phyloP scores from a whole-genome alignment of 1,140 invertebrate species.

The Asbolus verrucosus region DNA sequence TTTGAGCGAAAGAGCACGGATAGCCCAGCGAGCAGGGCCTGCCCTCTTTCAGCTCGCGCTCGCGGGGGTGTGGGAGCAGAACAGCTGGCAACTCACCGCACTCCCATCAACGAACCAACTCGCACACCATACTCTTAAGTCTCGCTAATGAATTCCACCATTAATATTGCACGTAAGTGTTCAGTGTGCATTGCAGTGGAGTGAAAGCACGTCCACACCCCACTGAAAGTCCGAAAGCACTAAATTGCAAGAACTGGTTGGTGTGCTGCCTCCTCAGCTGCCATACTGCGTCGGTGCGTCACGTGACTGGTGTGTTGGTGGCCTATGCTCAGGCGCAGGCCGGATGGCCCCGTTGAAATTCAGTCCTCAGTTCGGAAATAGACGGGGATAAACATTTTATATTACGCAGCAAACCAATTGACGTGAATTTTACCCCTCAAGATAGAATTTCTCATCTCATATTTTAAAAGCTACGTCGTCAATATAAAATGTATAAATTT shows the following conservation, averaged over 20 bases:
- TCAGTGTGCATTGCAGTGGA: constrained; percentile 19
- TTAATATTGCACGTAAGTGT: constrained; percentile 28
- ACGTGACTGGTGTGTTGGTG: constrained; percentile 58
- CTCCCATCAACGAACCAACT: background rate
- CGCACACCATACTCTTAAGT: background rate
- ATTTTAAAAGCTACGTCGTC: constrained; percentile 20
- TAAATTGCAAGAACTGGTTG: constrained; percentile 46
- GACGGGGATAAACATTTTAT: constrained; percentile 43
- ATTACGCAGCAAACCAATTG: constrained; percentile 38
- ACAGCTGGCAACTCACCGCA: constrained; percentile 1
- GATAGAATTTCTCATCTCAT: constrained; percentile 30
- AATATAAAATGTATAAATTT: background rate
- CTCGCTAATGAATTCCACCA: background rate
- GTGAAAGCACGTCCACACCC: constrained; percentile 42
- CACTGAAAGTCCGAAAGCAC: constrained; percentile 36
- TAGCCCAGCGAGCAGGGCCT: background rate
- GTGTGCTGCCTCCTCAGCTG: constrained; percentile 42
- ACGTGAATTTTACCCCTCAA: constrained; percentile 20
- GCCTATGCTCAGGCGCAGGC: constrained; percentile 51
- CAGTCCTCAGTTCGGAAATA: constrained; percentile 31
- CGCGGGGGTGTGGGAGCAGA: background rate
- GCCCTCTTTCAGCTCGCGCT: background rate
- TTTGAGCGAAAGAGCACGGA: constrained; percentile 1
- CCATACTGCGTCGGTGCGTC: constrained; percentile 63
- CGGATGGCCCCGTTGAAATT: constrained; percentile 3